Base-by-base conservation (phyloP, 2,797 vertebrate genomes). In the Hydrocynus forskahlii region DNA sequence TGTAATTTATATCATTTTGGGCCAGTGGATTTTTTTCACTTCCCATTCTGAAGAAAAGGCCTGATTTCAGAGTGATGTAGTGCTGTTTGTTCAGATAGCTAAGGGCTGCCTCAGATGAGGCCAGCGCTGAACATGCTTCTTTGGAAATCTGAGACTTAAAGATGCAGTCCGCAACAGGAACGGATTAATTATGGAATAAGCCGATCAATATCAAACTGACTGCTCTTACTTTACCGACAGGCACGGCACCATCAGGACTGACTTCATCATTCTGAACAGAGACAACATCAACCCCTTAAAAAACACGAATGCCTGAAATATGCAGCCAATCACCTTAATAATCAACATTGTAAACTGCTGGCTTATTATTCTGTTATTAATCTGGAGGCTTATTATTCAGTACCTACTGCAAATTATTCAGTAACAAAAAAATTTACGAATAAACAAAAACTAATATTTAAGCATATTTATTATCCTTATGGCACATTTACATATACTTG, bases 1-100 rank as follows among this genome's bases (percentile, higher is more conserved):
- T 89, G 92, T 93, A 90, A 94, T 95, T 94, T 93, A 94, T 94
- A 94, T 94, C 89, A 93, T 94, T 94, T 93, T 93, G 92, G 91
- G 90, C 87, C 91, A 59, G 86, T 90, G 89, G 85, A 86, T 85
- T 87, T 88, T 88, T 10, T 14, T 14, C 48, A n/a, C 40, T 52
- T 80, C 75, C 0, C 74, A 16, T 76, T 81, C 25, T 89, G 86
- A 85, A 81, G 75, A 86, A 45, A 57, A 19, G 45, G 70, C 81
- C 86, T 84, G 72, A 79, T 59, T 29, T 57, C 45, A 76, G 63
- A n/a, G 63, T 81, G 72, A 68, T 81, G 52, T 23, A 75, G 89
- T 84, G 71, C 43, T 48, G 71, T 75, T 66, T 67, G 79, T 55
- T 60, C 29, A 17, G 9, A 70, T 35, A 35, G 55, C 57, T 38